Percentiles rank a stretch among this genome's conserved stretches.
These are phyloP conservation scores for Oligia fasciuncula DNA, from an alignment of 2,888 invertebrate species.

Conservation along the genomic window DNA sequence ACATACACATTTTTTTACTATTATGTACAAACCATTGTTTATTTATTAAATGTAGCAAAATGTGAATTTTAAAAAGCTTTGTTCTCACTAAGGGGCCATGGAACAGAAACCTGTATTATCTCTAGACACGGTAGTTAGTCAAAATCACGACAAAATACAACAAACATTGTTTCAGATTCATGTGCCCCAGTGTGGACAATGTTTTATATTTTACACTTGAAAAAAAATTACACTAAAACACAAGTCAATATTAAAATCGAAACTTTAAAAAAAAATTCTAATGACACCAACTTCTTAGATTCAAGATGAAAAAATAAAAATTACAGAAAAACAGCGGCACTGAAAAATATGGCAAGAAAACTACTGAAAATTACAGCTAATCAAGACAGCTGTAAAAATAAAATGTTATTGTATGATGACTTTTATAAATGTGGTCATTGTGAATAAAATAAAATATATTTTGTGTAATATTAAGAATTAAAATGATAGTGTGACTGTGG, in stretches of 20 bases:
- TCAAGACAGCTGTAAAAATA: not conserved
- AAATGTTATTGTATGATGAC: not conserved
- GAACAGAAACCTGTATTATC: no score
- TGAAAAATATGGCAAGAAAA: not conserved
- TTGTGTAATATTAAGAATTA: constrained; percentile 11
- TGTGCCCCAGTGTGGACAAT: not conserved
- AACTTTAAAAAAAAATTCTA: no score
- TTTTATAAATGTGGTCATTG: not conserved
- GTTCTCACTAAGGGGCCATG: not conserved
- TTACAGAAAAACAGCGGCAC: not conserved
- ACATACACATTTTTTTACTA: no score
- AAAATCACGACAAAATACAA: not conserved
- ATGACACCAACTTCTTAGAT: no score
- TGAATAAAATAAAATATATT: not conserved
- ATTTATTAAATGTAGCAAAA: not conserved
- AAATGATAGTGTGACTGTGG: not conserved
- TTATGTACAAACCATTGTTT: no score
- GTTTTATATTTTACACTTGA: not conserved
- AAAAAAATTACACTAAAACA: not conserved
- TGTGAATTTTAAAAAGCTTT: not conserved
- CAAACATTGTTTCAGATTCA: not conserved
- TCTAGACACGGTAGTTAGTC: no score
- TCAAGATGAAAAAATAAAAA: not conserved
- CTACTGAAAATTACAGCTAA: not conserved
- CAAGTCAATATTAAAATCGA: not conserved